Evolutionary conservation across 2,113 vertebrate species (phyloP).

Genomic region (Verasper variegatus): DNA sequence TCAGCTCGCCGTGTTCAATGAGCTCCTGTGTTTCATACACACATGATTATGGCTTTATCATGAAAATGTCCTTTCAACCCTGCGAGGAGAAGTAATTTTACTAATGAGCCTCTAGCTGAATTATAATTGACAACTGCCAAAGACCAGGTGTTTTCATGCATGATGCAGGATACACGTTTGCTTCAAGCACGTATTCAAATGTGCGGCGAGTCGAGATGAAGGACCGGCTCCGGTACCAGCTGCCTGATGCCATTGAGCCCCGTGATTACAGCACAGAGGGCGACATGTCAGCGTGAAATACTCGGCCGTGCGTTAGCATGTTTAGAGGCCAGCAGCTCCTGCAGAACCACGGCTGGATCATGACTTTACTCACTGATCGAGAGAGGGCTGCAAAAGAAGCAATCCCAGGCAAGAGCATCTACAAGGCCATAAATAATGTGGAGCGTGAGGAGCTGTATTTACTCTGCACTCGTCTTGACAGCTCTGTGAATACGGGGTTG

Average conservation of each 20-base stretch:
- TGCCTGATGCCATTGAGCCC: slow-evolving; percentile 46
- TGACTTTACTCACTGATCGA: slow-evolving; percentile 49
- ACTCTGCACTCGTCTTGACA: slow-evolving; percentile 53
- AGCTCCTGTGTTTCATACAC: neutral
- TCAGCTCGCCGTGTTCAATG: neutral
- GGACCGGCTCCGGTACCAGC: slow-evolving; percentile 62
- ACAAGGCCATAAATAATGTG: slow-evolving; percentile 64
- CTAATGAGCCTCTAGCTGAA: slow-evolving; percentile 64
- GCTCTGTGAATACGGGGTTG: slow-evolving; percentile 48
- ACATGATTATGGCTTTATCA: slow-evolving; percentile 45
- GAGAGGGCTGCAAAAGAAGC: slow-evolving; percentile 45
- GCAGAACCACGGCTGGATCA: slow-evolving; percentile 57
- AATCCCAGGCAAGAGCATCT: slow-evolving; percentile 56
- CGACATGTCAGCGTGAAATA: slow-evolving; percentile 56
- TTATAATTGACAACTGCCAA: slow-evolving; percentile 61
- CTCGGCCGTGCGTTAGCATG: slow-evolving; percentile 41
- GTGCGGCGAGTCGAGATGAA: slow-evolving; percentile 55
- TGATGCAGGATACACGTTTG: slow-evolving; percentile 21
- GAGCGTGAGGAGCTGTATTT: slow-evolving; percentile 60
- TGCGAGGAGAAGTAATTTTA: slow-evolving; percentile 53
- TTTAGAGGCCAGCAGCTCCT: slow-evolving; percentile 43
- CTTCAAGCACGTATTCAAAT: slow-evolving; percentile 59
- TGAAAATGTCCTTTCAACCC: slow-evolving; percentile 59
- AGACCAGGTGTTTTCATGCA: slow-evolving; percentile 69
- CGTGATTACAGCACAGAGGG: slow-evolving; percentile 51